A percentile compares a stretch with the other conserved stretches of the same genome.
These are phyloP conservation scores for Cheilosia pagana DNA, from an alignment of 2,888 invertebrate genomes.

Conservation along the genomic window DNA sequence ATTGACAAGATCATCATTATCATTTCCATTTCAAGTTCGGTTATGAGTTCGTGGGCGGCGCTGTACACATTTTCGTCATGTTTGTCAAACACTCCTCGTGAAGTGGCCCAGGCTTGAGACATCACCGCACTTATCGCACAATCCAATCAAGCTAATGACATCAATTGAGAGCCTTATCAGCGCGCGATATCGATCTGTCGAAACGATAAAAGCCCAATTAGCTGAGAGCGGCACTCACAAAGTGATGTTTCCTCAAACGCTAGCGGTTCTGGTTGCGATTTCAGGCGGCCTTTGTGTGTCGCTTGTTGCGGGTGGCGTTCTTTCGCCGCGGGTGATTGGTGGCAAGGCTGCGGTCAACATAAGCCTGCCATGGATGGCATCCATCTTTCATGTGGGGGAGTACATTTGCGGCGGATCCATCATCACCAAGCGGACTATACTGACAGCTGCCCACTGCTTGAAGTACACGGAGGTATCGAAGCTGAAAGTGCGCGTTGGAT, in stretches of 20 bases:
- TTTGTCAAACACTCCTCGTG: conserved; percentile 25
- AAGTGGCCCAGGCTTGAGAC: conserved; percentile 22
- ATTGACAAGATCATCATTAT: conserved; percentile 56
- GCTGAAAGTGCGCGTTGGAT: conserved; percentile 78
- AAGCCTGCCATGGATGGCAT: conserved; percentile 81
- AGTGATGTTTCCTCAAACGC: conserved; percentile 54
- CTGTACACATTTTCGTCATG: background rate
- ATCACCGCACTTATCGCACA: conserved; percentile 7
- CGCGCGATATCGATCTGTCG: conserved; percentile 10
- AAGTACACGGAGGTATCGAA: conserved; percentile 13
- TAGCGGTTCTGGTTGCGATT: conserved; percentile 36
- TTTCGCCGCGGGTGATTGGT: conserved; percentile 79
- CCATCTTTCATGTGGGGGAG: conserved; percentile 76
- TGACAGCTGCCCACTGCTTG: conserved; percentile 82
- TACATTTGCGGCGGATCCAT: conserved; percentile 81
- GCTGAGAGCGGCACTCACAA: background rate
- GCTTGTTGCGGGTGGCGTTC: background rate
- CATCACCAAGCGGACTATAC: conserved; percentile 79
- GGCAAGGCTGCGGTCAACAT: conserved; percentile 79
- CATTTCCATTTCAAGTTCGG: background rate
- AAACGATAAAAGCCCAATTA: conserved; percentile 35
- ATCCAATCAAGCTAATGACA: conserved; percentile 6
- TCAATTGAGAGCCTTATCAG: conserved; percentile 26
- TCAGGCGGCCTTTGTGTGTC: conserved; percentile 25
- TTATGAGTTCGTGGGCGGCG: background rate